A percentile compares a stretch with the other conserved stretches of the same genome.
Evolutionary conservation across 2,113 vertebrate species (phyloP).

Genomic region (Progne subis): DNA sequence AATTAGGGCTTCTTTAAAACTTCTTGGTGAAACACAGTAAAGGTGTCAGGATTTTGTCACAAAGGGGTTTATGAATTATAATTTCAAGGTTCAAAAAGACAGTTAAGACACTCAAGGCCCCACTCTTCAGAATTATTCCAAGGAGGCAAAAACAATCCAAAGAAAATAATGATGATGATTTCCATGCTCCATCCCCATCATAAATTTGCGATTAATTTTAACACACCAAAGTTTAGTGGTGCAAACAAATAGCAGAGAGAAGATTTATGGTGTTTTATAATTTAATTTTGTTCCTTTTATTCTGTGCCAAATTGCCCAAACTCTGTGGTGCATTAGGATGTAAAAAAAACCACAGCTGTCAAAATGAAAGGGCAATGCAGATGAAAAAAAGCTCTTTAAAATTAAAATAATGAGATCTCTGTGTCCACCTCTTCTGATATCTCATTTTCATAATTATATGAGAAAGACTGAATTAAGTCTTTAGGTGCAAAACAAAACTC

Average conservation of each 20-base stretch:
- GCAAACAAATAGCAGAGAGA: constrained; percentile 24
- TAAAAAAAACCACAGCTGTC: constrained; percentile 19
- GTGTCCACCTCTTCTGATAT: background rate
- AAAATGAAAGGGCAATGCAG: constrained; percentile 16
- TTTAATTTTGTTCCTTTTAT: constrained; percentile 51
- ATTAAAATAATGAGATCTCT: constrained; percentile 7
- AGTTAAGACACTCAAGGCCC: background rate
- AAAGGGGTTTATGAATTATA: background rate
- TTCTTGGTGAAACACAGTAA: background rate
- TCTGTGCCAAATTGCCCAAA: background rate
- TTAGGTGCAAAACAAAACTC: constrained; percentile 9
- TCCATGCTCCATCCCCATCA: background rate
- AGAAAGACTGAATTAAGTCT: constrained; percentile 31
- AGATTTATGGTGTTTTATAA: constrained; percentile 19
- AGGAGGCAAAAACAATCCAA: background rate
- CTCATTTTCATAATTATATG: background rate
- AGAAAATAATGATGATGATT: background rate
- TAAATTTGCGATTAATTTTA: constrained; percentile 14
- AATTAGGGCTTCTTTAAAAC: background rate
- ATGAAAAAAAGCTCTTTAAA: background rate
- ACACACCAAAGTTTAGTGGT: constrained; percentile 21
- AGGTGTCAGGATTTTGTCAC: background rate
- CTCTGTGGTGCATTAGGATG: background rate
- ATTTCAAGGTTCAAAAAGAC: constrained; percentile 35
- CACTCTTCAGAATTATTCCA: constrained; percentile 18